Percentiles rank a stretch among this genome's conserved stretches.
These are phyloP conservation scores for Lasiurus borealis DNA, from an alignment of 2,113 vertebrate genomes.

Conservation along the genomic window DNA sequence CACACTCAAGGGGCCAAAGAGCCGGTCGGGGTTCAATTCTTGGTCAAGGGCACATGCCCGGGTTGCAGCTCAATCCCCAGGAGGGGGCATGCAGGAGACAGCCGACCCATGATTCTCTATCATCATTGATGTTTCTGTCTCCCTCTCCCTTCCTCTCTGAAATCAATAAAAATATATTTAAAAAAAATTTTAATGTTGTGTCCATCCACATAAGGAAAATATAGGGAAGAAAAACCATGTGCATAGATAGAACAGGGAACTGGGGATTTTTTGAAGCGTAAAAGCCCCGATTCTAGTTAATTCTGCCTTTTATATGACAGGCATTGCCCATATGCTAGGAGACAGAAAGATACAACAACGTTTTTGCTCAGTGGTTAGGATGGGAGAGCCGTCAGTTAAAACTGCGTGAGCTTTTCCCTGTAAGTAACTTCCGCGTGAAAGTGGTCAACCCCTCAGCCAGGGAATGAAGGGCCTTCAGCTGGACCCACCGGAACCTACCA, in stretches of 20 bases:
- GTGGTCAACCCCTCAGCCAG: not conserved
- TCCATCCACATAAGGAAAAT: not conserved
- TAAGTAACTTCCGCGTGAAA: not conserved
- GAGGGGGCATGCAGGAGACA: too few species aligned
- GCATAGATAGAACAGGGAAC: not conserved
- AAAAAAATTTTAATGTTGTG: too few species aligned
- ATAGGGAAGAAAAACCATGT: not conserved
- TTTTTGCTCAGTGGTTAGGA: not conserved
- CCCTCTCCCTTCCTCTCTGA: too few species aligned
- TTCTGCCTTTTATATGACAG: conserved; percentile 8
- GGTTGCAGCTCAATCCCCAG: too few species aligned
- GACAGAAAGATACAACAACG: not conserved
- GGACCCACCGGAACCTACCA: too few species aligned
- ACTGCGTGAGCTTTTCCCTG: not conserved
- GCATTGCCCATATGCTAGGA: not conserved
- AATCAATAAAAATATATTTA: too few species aligned
- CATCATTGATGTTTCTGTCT: too few species aligned
- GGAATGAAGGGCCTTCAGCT: not conserved
- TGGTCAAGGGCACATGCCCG: too few species aligned
- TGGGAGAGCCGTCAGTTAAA: too few species aligned
- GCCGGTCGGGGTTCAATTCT: too few species aligned
- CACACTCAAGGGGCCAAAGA: too few species aligned
- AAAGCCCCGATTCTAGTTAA: conserved; percentile 42
- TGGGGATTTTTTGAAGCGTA: not conserved
- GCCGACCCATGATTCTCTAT: too few species aligned